A percentile compares a stretch with the other conserved stretches of the same genome.
Evolutionary conservation across 1,140 invertebrate species (phyloP).

Genomic region (Drosophila paulistorum): DNA sequence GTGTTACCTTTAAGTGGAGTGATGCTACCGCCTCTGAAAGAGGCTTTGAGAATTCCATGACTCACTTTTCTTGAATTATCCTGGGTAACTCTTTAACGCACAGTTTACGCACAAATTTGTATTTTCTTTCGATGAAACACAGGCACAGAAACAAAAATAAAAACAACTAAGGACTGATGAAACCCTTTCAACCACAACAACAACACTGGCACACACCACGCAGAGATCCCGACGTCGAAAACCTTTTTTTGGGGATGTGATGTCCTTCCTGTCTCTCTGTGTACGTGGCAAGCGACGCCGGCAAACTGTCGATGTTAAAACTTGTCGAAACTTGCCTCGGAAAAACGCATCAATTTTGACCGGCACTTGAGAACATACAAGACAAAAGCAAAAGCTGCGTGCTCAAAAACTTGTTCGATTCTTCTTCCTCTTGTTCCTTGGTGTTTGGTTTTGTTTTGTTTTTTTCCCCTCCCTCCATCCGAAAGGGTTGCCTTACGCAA

Average conservation of each 20-base stretch:
- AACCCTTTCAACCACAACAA: conserved; percentile 23
- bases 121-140: conserved; percentile 29
- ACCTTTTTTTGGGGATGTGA: conserved; percentile 25
- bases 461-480: neutral
- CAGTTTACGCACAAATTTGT: conserved; percentile 26
- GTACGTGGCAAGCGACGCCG: conserved; percentile 63
- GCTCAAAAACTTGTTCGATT: conserved; percentile 73
- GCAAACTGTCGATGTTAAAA: conserved; percentile 63
- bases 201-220: conserved; percentile 17
- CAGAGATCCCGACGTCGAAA: conserved; percentile 1
- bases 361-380: conserved; percentile 65
- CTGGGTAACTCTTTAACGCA: conserved; percentile 26
- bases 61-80: conserved; percentile 26
- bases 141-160: conserved; percentile 24
- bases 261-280: conserved; percentile 49
- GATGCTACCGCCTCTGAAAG: no score
- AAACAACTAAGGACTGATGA: neutral
- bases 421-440: neutral
- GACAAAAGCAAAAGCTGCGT: conserved; percentile 79
- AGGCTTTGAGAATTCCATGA: neutral
- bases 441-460: neutral
- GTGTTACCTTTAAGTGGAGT: neutral
- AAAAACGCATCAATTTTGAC: conserved; percentile 78
- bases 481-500: conserved; percentile 56
- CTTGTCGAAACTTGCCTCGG: conserved; percentile 52